phyloP scores from a whole-genome alignment of 2,797 vertebrate species.

The Vultur gryphus region DNA sequence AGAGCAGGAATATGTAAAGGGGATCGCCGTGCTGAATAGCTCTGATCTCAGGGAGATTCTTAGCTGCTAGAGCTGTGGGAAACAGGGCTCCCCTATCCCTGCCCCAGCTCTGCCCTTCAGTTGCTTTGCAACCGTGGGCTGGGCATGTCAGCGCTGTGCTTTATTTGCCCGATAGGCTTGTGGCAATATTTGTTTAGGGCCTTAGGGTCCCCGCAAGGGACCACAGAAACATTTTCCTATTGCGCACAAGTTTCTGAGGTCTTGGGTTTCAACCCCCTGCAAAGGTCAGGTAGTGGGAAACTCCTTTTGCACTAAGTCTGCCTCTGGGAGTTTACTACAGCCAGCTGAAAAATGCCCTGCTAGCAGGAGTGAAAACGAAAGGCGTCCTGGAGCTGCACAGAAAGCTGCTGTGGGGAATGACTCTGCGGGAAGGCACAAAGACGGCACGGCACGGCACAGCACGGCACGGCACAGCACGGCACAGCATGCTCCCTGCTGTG shows the following conservation, averaged over 20 bases:
- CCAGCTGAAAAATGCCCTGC: neutral
- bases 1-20: accelerated
- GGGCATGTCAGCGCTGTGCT: neutral
- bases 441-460: accelerated
- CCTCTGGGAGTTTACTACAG: neutral
- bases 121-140: neutral
- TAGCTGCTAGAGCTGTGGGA: neutral
- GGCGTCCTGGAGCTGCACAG: neutral
- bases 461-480: neutral
- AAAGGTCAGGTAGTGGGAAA: neutral
- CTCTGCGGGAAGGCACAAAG: neutral
- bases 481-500: neutral
- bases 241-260: neutral
- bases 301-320: neutral
- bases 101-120: neutral
- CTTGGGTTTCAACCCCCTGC: neutral
- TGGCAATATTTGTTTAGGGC: constrained; percentile 3
- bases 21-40: accelerated
- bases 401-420: neutral
- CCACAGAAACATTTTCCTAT: neutral
- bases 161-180: neutral
- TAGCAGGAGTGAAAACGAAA: neutral
- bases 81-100: neutral
- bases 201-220: neutral
- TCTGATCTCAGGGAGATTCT: neutral